Evolutionary conservation across 2,888 invertebrate genomes (phyloP), one percentile per base, ranked within the genome.

Genomic region (Sinohyriopsis cumingii): DNA sequence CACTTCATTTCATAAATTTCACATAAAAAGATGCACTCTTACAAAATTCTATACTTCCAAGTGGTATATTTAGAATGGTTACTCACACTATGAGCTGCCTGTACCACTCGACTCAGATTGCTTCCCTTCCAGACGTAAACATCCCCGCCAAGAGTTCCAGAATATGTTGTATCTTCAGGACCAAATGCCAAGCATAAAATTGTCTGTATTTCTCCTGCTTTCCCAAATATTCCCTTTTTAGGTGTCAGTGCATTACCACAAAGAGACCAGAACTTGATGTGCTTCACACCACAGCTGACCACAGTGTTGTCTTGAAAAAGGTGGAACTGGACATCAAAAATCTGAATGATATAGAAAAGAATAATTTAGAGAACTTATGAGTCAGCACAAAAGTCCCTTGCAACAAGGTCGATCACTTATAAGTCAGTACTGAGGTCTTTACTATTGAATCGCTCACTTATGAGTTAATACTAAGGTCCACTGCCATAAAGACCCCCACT

Each of bases 91-190:
- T 91, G 91, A 53, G 87, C 89, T 57, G 79, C 85, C 62, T 84
- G 76, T 25, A 91, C 80, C 24, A 88, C 88, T 54, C 84, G 80
- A 45, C 84, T 79, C 63, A 91, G 82, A 45, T 83, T 86, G 68
- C 79, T 86, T 19, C 83, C 87, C 67, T 81, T 86, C 91, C 91
- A 91, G 18, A 89, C 76, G 73, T 91, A 91, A 54, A 91, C 82
- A 75, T 91, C 90, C 22, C 91, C 91, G 73, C 84, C 84, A n/a
- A 90, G 77, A 5, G 90, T 90, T 22, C 90, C 90, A 12, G 90
- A 79, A 64, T 89, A 90, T 3, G 89, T 89, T 5, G 76, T 72
- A 62, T 84, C 80, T 45, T 84, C 86, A n/a, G 81, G 78, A 6
- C 86, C 88, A 81, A 89, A 88, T 5, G 86, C 85, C 67, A 90